phyloP scores from a whole-genome alignment of 2,888 invertebrate species.

The Monoplex corrugatus region DNA sequence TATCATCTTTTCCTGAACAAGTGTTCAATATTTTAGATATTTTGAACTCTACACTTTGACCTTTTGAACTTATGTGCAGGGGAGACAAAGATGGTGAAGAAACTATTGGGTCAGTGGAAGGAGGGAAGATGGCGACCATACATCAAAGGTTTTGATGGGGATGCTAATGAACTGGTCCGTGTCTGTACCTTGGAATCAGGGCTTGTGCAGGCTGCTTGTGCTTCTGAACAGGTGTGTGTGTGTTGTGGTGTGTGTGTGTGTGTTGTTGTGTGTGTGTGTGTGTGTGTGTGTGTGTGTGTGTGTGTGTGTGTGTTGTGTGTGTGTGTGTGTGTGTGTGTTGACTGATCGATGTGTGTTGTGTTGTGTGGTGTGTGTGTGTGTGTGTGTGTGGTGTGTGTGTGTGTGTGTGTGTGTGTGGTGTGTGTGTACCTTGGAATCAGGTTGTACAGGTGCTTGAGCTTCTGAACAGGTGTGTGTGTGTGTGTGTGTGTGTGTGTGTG shows the following conservation, averaged over 20 bases:
- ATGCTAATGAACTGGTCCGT: conserved; percentile 50
- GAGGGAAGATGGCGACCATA: conserved; percentile 47
- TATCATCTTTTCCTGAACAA: too few species aligned
- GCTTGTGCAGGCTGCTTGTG: conserved; percentile 51
- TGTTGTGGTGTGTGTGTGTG: neutral
- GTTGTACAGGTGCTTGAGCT: too few species aligned
- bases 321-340: neutral
- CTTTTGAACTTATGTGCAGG: conserved; percentile 34
- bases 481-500: too few species aligned
- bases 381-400: too few species aligned
- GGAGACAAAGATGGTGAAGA: conserved; percentile 34
- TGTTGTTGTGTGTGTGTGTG: too few species aligned
- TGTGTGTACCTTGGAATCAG: too few species aligned
- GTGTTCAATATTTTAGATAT: too few species aligned
- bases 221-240: conserved; percentile 3
- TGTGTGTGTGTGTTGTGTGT: neutral
- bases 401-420: too few species aligned
- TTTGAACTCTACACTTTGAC: too few species aligned
- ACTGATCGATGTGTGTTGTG: too few species aligned
- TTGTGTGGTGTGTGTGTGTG: too few species aligned
- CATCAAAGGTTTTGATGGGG: conserved; percentile 50
- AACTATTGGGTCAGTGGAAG: conserved; percentile 48
- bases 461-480: too few species aligned
- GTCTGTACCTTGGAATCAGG: conserved; percentile 54
- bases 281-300: neutral